Percentiles rank a stretch among this genome's conserved stretches.
Conservation (phyloP, 1,140 invertebrate species). For the Drosophila bifasciata region DNA sequence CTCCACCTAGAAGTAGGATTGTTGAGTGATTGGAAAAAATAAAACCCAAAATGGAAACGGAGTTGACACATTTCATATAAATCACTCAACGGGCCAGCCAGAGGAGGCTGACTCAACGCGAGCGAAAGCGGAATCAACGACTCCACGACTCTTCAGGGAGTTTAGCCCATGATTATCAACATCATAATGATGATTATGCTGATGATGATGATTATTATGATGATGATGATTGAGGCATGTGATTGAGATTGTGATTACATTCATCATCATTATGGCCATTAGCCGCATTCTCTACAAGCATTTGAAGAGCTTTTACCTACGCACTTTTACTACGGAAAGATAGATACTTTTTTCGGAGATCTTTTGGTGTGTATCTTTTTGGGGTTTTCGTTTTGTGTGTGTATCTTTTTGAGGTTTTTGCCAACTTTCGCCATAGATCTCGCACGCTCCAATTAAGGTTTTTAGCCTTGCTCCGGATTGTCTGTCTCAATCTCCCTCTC, state of each 20-base stretch:
- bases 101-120: no score
- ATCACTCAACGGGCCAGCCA: slow-evolving; percentile 46
- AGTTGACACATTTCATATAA: slow-evolving; percentile 70
- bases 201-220: slow-evolving; percentile 9
- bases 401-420: slow-evolving; percentile 22
- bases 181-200: slow-evolving; percentile 4
- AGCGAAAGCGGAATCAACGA: slow-evolving; percentile 50
- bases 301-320: slow-evolving; percentile 68
- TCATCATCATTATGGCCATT: slow-evolving; percentile 74
- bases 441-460: slow-evolving; percentile 73
- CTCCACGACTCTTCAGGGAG: slow-evolving; percentile 35
- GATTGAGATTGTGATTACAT: slow-evolving; percentile 70
- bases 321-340: slow-evolving; percentile 65
- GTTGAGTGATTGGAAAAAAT: slow-evolving; percentile 57
- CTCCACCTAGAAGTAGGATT: slow-evolving; percentile 53
- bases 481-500: no score
- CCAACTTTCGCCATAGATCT: slow-evolving; percentile 72
- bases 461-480: slow-evolving; percentile 37
- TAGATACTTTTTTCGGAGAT: slow-evolving; percentile 10
- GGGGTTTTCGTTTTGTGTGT: slow-evolving; percentile 11
- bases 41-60: slow-evolving; percentile 13
- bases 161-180: slow-evolving; percentile 41
- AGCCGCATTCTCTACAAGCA: slow-evolving; percentile 50
- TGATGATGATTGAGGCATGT: slow-evolving; percentile 32
- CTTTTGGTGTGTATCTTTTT: slow-evolving; percentile 14